A percentile compares a stretch with the other conserved stretches of the same genome.
Conservation (phyloP, 2,888 invertebrate genomes). For the Mayetiola destructor region DNA sequence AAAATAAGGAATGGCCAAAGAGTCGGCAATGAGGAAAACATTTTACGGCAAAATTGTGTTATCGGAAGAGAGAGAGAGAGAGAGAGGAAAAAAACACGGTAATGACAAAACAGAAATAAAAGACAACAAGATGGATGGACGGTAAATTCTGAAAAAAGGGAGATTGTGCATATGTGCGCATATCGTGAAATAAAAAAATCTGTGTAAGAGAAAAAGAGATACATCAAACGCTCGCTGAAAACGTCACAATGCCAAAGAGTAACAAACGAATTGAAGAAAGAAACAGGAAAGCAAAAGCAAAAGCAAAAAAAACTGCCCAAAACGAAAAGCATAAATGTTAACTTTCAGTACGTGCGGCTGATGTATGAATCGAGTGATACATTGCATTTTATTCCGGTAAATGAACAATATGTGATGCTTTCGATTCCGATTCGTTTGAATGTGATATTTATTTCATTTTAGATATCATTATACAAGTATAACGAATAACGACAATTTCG, state of each 20-base stretch:
- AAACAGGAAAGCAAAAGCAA: background rate
- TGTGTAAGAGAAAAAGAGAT: no score
- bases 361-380: background rate
- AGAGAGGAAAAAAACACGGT: background rate
- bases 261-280: background rate
- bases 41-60: no score
- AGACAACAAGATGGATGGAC: background rate
- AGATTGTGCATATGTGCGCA: conserved; percentile 9
- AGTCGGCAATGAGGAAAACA: background rate
- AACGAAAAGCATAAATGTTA: conserved; percentile 11
- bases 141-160: no score
- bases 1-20: background rate
- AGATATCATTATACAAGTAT: conserved; percentile 1
- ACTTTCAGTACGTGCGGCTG: conserved; percentile 1
- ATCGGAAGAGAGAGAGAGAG: no score
- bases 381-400: no score
- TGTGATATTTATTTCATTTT: no score
- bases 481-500: no score
- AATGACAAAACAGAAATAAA: background rate
- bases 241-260: no score
- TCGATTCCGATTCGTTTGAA: no score
- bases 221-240: no score
- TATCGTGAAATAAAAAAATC: background rate
- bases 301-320: background rate
- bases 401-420: no score